Conservation (phyloP, 2,888 invertebrate genomes). For the Papilio elwesi region DNA sequence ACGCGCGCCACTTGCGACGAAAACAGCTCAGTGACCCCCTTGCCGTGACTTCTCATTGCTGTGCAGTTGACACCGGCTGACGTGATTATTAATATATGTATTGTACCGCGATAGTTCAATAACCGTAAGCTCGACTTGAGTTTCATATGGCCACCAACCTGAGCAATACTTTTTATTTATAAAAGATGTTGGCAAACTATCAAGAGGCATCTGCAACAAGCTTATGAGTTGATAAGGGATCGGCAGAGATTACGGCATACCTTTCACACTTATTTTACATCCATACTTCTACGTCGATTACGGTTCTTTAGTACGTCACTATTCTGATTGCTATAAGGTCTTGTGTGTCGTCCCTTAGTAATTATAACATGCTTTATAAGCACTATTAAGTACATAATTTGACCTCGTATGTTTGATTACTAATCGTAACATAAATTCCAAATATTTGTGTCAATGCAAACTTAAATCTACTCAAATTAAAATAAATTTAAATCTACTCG, state of each 20-base stretch:
- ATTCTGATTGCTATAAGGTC: no score
- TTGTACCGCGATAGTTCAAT: constrained; percentile 6
- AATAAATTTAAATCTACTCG: constrained; percentile 9
- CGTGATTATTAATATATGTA: constrained; percentile 8
- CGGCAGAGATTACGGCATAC: no score
- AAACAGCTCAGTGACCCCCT: constrained; percentile 53
- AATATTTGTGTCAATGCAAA: constrained; percentile 32
- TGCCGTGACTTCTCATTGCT: not conserved
- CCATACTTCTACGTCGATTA: no score
- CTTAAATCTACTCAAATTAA: no score
- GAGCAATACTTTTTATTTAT: no score
- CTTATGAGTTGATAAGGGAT: no score
- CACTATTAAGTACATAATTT: constrained; percentile 4
- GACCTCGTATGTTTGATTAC: constrained; percentile 13
- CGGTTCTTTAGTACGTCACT: no score
- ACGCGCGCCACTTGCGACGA: constrained; percentile 59
- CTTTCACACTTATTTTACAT: no score
- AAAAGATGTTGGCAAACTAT: no score
- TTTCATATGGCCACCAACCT: not conserved
- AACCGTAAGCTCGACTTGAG: not conserved
- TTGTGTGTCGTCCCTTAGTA: no score
- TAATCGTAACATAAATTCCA: constrained; percentile 21
- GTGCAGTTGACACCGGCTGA: not conserved
- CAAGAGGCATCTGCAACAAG: no score
- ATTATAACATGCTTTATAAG: no score